Base-by-base conservation (phyloP, 2,113 vertebrate genomes). In the Hepsetus odoe region DNA sequence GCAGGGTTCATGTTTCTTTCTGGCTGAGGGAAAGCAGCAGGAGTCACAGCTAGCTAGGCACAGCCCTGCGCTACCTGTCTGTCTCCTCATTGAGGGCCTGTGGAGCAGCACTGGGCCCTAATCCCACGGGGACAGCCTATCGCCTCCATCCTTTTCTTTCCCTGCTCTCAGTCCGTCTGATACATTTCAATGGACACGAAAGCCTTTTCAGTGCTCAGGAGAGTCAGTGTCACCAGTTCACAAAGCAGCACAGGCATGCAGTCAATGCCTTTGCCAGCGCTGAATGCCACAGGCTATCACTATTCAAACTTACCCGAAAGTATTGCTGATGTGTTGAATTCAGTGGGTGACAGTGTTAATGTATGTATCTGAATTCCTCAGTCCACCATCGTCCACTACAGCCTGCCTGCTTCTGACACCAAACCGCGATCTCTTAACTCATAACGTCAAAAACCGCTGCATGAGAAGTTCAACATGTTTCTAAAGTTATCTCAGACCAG, bases 141-240 rank as follows among this genome's bases (percentile, higher is more conserved):
- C 59, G 71, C 76, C 80, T 72, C 67, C 26, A 44, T 64, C 71
- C 66, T 28, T 35, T 64, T 67, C 72, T 20, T 72, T 13, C 56
- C 44, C 72, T 66, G 28, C 55, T 64, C 33, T 30, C 62, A 20
- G 38, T 35, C 53, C 49, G 40, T 66, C 72, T 76, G 66, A 75
- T 83, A 53, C 51, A 55, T 79, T 72, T 76, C 76, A 65, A 35
- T 55, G 55, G 65, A 53, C 69, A 67, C 18, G 1, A 38, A 71
- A 77, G 72, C 49, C 66, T 58, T 79, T 84, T 79, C 71, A 46
- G 72, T 61, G 26, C 70, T 77, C 72, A 81, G 56, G 76, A 78
- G 76, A 78, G 75, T 72, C 44, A 20, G 62, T 42, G 35, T 81
- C 72, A 70, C 68, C 77, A 72, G 62, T 66, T 75, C 71, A 75